A percentile compares a stretch with the other conserved stretches of the same genome.
phyloP scores from a whole-genome alignment of 2,888 invertebrate genomes.

The Conistra vaccinii region DNA sequence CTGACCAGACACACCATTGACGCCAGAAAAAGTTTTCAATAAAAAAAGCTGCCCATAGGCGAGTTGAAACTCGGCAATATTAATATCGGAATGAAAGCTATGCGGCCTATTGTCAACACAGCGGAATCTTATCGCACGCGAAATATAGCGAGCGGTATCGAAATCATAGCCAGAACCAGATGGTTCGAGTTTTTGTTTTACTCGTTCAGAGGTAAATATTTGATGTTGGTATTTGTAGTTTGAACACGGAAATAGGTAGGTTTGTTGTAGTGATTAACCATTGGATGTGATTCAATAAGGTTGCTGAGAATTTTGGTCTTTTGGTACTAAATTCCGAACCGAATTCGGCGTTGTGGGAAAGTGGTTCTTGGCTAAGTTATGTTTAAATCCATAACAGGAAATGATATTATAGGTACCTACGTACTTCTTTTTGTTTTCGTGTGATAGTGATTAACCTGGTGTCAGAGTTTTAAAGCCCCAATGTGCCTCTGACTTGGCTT shows the following conservation, averaged over 20 bases:
- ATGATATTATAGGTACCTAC: too few species aligned
- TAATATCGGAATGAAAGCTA: conserved; percentile 84
- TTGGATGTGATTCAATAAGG: conserved; percentile 32
- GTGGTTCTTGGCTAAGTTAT: neutral
- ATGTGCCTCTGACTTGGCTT: too few species aligned
- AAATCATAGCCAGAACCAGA: conserved; percentile 33
- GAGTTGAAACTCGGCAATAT: conserved; percentile 78
- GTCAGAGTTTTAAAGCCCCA: too few species aligned
- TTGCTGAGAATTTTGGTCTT: neutral
- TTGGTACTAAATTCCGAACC: neutral
- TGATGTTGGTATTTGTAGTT: conserved; percentile 44
- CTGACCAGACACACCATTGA: conserved; percentile 57
- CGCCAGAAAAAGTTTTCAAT: conserved; percentile 65
- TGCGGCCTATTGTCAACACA: conserved; percentile 68
- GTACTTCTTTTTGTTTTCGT: too few species aligned
- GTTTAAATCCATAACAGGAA: neutral
- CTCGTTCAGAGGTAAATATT: conserved; percentile 56
- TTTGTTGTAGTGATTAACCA: conserved; percentile 49
- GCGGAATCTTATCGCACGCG: conserved; percentile 58
- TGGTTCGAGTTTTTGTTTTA: conserved; percentile 41
- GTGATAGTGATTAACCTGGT: too few species aligned
- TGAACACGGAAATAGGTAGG: conserved; percentile 26
- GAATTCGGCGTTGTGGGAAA: neutral
- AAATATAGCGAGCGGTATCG: conserved; percentile 61
- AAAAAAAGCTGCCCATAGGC: conserved; percentile 77